Conservation (phyloP, 2,797 vertebrate genomes). For the Kryptolebias ocellatus region DNA sequence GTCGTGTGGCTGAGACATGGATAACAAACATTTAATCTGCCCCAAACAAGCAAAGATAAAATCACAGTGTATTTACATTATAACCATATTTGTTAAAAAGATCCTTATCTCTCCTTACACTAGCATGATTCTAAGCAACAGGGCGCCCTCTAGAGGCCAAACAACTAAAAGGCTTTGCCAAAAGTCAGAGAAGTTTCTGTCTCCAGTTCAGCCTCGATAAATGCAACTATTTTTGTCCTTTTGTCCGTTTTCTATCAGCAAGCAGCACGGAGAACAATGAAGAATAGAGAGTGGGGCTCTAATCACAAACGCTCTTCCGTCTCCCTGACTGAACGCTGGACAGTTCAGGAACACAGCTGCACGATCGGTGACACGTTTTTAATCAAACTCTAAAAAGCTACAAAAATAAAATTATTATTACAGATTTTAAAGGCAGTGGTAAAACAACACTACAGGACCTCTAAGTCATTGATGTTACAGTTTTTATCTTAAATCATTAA, state of each 20-base stretch:
- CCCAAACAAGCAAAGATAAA: too few species aligned
- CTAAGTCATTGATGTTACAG: not conserved
- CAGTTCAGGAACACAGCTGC: slow-evolving; percentile 28
- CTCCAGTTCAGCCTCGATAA: slow-evolving; percentile 4
- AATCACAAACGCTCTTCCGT: slow-evolving; percentile 53
- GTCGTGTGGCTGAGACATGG: too few species aligned
- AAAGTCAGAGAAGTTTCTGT: slow-evolving; percentile 17
- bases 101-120: not conserved
- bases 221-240: slow-evolving; percentile 54
- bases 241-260: slow-evolving; percentile 55
- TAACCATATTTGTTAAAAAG: not conserved
- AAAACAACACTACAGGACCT: not conserved
- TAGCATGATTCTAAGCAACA: slow-evolving; percentile 27
- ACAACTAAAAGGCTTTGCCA: not conserved
- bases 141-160: slow-evolving; percentile 58
- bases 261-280: slow-evolving; percentile 61
- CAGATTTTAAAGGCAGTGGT: not conserved
- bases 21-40: too few species aligned
- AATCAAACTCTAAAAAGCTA: not conserved
- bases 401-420: not conserved
- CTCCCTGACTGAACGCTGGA: slow-evolving; percentile 26
- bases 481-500: not conserved
- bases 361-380: slow-evolving; percentile 34
- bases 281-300: slow-evolving; percentile 46
- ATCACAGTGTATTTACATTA: too few species aligned